Evolutionary conservation across 2,797 vertebrate species (phyloP).

Genomic region (Ambastaia sidthimunki): DNA sequence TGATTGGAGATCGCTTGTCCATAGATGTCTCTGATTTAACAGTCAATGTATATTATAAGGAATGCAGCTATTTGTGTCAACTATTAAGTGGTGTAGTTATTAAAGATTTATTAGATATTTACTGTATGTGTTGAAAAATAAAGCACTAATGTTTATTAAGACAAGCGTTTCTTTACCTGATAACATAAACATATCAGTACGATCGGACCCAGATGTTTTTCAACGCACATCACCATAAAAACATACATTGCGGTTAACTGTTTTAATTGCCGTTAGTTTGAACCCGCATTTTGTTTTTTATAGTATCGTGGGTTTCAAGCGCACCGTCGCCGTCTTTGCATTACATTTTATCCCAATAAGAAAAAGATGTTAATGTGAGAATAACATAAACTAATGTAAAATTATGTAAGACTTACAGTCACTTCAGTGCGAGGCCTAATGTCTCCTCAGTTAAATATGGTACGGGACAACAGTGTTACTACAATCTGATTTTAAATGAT

Average conservation of each 20-base stretch:
- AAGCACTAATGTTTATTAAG: background rate
- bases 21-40: background rate
- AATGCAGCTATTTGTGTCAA: background rate
- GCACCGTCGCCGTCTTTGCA: background rate
- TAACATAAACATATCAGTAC: background rate
- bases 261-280: background rate
- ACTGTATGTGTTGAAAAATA: background rate
- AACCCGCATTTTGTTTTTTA: background rate
- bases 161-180: background rate
- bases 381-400: background rate
- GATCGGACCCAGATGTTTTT: constrained; percentile 16
- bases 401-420: background rate
- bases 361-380: background rate
- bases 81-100: background rate
- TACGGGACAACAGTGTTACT: no score
- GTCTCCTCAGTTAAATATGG: constrained; percentile 12
- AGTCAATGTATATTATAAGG: background rate
- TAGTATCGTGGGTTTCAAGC: background rate
- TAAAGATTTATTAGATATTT: background rate
- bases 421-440: background rate
- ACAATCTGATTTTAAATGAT: background rate
- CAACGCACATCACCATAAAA: background rate
- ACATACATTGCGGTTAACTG: background rate
- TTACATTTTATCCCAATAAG: background rate
- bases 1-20: constrained; percentile 1